phyloP scores from a whole-genome alignment of 1,140 invertebrate species.

The Samia ricini region DNA sequence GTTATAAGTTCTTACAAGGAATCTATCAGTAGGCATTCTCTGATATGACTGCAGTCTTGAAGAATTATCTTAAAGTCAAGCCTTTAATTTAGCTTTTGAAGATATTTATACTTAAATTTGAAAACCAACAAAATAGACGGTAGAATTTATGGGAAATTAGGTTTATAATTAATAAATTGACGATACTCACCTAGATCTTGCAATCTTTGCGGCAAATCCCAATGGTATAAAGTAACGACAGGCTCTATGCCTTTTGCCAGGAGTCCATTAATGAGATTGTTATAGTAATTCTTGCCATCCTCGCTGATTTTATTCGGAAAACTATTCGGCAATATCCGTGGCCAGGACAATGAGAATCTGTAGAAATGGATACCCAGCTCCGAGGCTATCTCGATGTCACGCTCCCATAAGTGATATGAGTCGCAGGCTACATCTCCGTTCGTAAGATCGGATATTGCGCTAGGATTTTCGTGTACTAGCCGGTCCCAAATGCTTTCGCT shows the following conservation, averaged over 20 bases:
- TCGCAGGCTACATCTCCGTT: slow-evolving; percentile 67
- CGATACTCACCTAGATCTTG: slow-evolving; percentile 42
- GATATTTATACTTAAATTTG: too few species aligned
- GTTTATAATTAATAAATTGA: too few species aligned
- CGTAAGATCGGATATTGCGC: slow-evolving; percentile 64
- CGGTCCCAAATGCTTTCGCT: slow-evolving; percentile 78
- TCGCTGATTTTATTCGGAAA: slow-evolving; percentile 69
- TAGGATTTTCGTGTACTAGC: slow-evolving; percentile 59
- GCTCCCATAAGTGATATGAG: slow-evolving; percentile 55
- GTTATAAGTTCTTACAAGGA: too few species aligned
- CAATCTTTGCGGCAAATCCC: too few species aligned
- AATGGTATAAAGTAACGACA: slow-evolving; percentile 66
- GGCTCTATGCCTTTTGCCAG: slow-evolving; percentile 74
- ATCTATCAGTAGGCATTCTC: too few species aligned
- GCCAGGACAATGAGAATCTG: slow-evolving; percentile 80
- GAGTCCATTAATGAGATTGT: slow-evolving; percentile 78
- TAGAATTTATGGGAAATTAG: too few species aligned
- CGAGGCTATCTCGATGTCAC: slow-evolving; percentile 63
- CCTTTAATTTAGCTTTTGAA: too few species aligned
- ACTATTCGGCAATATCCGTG: slow-evolving; percentile 78
- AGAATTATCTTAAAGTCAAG: too few species aligned
- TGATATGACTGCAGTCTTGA: too few species aligned
- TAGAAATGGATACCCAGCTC: slow-evolving; percentile 76
- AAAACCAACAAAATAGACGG: too few species aligned
- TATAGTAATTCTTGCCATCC: too few species aligned